Percentiles rank a stretch among this genome's conserved stretches.
Evolutionary conservation across 2,113 vertebrate genomes (phyloP).

Genomic region (Lepidothrix coronata): DNA sequence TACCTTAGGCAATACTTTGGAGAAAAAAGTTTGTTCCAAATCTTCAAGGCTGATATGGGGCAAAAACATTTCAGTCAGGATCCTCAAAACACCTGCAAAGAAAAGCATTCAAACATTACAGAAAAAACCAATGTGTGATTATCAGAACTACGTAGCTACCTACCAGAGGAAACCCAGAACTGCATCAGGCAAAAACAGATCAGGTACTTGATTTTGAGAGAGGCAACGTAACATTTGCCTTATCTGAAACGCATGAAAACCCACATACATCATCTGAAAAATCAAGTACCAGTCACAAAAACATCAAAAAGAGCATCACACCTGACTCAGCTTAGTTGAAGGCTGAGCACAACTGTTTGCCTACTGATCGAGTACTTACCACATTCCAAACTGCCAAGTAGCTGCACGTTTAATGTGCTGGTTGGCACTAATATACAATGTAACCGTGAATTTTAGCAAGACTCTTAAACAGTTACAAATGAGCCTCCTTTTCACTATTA

Average conservation of each 20-base stretch:
- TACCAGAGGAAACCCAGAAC: background rate
- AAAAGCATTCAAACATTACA: background rate
- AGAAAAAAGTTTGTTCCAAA: constrained; percentile 85
- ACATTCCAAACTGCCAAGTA: background rate
- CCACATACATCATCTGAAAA: background rate
- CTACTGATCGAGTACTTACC: background rate
- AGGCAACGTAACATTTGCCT: background rate
- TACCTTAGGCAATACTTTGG: constrained; percentile 91
- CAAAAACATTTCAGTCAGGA: constrained; percentile 89
- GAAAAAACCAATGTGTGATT: background rate
- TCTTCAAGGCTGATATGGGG: constrained; percentile 84
- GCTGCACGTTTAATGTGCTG: background rate
- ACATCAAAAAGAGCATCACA: background rate
- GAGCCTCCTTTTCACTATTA: background rate
- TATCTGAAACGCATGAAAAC: background rate
- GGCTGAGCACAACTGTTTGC: background rate
- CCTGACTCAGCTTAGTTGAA: background rate
- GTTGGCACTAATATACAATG: background rate
- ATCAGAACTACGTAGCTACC: background rate
- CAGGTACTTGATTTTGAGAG: background rate
- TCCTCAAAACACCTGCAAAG: constrained; percentile 83
- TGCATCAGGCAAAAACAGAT: background rate
- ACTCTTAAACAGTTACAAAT: background rate
- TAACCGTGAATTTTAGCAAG: background rate
- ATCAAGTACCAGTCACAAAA: background rate